Base-by-base conservation (phyloP, 2,888 invertebrate genomes). In the Mesochorus sp. region DNA sequence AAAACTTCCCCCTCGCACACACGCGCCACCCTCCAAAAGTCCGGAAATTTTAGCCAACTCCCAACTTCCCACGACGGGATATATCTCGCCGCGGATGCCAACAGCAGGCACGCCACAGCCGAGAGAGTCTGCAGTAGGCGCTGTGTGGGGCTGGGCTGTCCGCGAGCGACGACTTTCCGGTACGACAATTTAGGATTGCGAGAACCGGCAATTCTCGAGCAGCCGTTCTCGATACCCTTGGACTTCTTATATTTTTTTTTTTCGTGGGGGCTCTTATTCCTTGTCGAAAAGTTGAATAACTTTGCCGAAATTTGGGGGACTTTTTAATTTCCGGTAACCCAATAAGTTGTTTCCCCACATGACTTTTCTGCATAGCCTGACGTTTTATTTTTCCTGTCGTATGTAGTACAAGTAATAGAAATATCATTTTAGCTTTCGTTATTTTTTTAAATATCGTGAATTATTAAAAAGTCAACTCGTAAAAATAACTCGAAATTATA, bases 11-110 rank as follows among this genome's bases (percentile, higher is more conserved):
- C 8, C 26, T 4, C 4, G 6, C 2, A 6, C 3, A 2, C 12
- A 6, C 12, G 6, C 42, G 12, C 42, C 10, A n/a, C 10, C 26
- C 10, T 37, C 64, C 24, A 49, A 76, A 53, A 64, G 34, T 59
- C 66, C 71, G 59, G 71, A 76, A 76, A 76, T 76, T 71, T 76
- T 71, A 59, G 76, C 76, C 76, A 71, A 71, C 76, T 71, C 51
- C 51, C 64, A 53, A 53, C 64, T 39, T 39, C 49, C 55, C 37
- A 37, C 62, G 21, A 28, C 47, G 24, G 47, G 55, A 26, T 34
- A 42, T 44, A 37, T 49, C 51, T 57, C 26, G 28, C n/a, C 19
- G 57, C 19, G 49, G 47, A 64, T 51, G 61, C 21, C 57, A 57
- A 14, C 68, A 68, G 68, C 47, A 57, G 47, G 47, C 47, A 57